Base-by-base conservation (phyloP, 2,888 invertebrate species). In the Dinocampus coccinellae region DNA sequence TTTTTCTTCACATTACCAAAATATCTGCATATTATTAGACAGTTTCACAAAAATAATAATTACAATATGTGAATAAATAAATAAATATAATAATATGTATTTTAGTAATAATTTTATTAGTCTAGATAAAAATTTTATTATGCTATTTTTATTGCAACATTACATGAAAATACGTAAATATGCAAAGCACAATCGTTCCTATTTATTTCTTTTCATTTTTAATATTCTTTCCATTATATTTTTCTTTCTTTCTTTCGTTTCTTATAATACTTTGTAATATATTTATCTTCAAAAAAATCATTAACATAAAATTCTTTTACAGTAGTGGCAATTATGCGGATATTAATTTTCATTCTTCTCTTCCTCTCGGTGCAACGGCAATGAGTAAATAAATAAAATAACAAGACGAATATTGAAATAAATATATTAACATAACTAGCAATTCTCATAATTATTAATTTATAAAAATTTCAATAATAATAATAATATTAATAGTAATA, bases 371-470 rank as follows among this genome's bases (percentile, higher is more conserved):
- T 39, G n/a, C n/a, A n/a, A n/a, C n/a, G n/a, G n/a, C n/a, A 58
- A 36, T 13, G 7, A 29, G n/a, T 13, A 39, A 1, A 6, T 2
- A 47, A 16, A 20, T 47, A 47, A n/a, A 47, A 16, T 47, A 16
- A n/a, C 47, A 47, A 55, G 13, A 24, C 9, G 33, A 24, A 24
- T 20, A 60, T 11, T 24, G 13, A 20, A n/a, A n/a, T 36, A 29
- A 63, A 62, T 34, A 34, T n/a, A 57, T 63, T 29, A 57, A 36
- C 60, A 65, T 64, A 64, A 29, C 61, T 20, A 71, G 24, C 67
- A 67, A 52, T 29, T 55, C 36, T 72, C 6, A 66, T 55, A 71
- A 22, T 53, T 52, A 52, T 33, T 60, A 7, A 72, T 68, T n/a
- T n/a, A n/a, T n/a, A n/a, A n/a, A n/a, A n/a, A n/a, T n/a, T n/a